Conservation (phyloP, 2,113 vertebrate genomes). For the Rhadina sibilatrix region DNA sequence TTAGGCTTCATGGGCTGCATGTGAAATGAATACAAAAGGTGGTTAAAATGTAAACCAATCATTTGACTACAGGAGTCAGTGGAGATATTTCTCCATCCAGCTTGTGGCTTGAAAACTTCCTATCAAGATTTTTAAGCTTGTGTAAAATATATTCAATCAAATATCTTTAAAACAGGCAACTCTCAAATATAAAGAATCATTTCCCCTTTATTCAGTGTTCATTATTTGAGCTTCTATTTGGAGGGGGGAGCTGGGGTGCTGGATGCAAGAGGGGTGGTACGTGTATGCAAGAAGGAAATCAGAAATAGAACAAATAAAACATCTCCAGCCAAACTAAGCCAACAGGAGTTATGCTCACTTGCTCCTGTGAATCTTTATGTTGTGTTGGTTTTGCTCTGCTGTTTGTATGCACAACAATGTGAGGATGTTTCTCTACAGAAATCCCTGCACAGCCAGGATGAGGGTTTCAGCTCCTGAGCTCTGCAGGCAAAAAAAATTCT, state of each 20-base stretch:
- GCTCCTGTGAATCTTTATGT: neutral
- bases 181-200: neutral
- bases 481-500: slow-evolving; percentile 13
- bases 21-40: neutral
- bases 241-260: accelerated
- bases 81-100: neutral
- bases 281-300: neutral
- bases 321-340: neutral
- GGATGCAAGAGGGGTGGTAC: neutral
- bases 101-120: neutral
- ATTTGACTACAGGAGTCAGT: neutral
- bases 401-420: slow-evolving; percentile 1
- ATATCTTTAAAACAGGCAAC: neutral
- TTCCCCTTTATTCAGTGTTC: neutral
- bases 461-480: slow-evolving; percentile 7
- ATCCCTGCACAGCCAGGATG: neutral
- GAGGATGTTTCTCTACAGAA: neutral
- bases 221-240: neutral
- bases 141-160: neutral
- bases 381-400: neutral
- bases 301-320: neutral
- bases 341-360: neutral
- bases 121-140: neutral
- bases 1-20: neutral
- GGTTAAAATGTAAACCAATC: neutral